Evolutionary conservation across 2,797 vertebrate genomes (phyloP).

Genomic region (Acanthopagrus latus): DNA sequence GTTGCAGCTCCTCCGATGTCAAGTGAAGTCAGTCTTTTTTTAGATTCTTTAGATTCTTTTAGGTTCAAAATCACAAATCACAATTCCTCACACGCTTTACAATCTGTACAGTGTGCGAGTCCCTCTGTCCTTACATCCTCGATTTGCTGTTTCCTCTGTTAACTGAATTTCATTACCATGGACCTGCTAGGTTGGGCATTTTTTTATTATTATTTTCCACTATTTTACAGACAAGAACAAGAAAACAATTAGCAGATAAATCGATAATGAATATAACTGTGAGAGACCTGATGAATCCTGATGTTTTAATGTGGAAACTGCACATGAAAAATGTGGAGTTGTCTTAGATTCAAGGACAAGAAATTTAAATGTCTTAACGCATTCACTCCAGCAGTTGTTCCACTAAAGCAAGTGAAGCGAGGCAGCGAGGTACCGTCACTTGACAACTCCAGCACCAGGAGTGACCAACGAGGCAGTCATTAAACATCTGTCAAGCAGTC

Average conservation of each 20-base stretch:
- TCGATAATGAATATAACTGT: not conserved
- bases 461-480: slow-evolving; percentile 28
- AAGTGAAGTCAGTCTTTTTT: not conserved
- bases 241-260: not conserved
- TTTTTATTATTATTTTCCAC: not conserved
- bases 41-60: too few relatives aligned
- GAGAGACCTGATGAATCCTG: not conserved
- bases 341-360: slow-evolving; percentile 15
- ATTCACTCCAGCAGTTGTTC: slow-evolving; percentile 16
- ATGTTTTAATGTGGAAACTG: slow-evolving; percentile 1
- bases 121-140: too few relatives aligned
- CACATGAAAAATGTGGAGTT: not conserved
- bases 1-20: not conserved
- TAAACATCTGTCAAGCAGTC: slow-evolving; percentile 45
- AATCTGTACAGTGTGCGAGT: too few relatives aligned
- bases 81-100: too few relatives aligned
- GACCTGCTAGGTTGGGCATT: not conserved
- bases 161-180: not conserved
- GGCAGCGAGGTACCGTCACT: slow-evolving; percentile 14
- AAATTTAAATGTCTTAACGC: slow-evolving; percentile 10
- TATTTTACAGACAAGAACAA: not conserved
- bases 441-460: slow-evolving; percentile 37
- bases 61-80: too few relatives aligned
- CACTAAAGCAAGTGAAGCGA: slow-evolving; percentile 33
- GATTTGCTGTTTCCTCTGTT: not conserved